Conservation (phyloP, 2,113 vertebrate species). For the Gadus macrocephalus region DNA sequence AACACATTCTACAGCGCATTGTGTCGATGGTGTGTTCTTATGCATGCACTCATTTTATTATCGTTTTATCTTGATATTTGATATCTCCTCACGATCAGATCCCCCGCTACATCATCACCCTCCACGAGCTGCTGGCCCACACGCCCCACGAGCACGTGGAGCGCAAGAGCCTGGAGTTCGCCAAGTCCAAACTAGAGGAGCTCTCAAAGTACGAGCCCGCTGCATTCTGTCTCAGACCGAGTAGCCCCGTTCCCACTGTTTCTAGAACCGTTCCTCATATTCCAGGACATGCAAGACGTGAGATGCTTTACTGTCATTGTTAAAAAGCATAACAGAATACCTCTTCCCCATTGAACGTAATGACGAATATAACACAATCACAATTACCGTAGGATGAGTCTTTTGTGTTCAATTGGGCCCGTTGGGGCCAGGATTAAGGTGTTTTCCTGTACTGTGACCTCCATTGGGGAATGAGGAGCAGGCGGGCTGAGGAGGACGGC, state of each 20-base stretch:
- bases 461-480: neutral
- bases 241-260: too few relatives aligned
- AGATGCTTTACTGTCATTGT: too few relatives aligned
- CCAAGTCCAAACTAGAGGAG: slow-evolving; percentile 95
- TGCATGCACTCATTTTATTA: neutral
- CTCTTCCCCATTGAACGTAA: too few relatives aligned
- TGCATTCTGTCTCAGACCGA: too few relatives aligned
- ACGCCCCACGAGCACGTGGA: slow-evolving; percentile 96
- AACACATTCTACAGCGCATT: neutral
- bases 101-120: slow-evolving; percentile 95
- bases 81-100: slow-evolving; percentile 70
- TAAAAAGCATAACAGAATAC: too few relatives aligned
- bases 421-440: too few relatives aligned
- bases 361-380: too few relatives aligned
- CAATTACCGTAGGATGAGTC: too few relatives aligned
- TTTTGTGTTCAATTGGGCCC: too few relatives aligned
- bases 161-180: slow-evolving; percentile 95
- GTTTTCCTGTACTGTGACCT: neutral
- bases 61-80: too few relatives aligned
- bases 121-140: slow-evolving; percentile 97
- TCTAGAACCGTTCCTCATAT: too few relatives aligned
- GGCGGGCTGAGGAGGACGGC: neutral
- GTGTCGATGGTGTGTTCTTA: neutral
- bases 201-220: slow-evolving; percentile 73
- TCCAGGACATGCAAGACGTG: neutral